Evolutionary conservation across 2,797 vertebrate genomes (phyloP), one percentile per base, ranked within the genome.

Genomic region (Podarcis lilfordi): DNA sequence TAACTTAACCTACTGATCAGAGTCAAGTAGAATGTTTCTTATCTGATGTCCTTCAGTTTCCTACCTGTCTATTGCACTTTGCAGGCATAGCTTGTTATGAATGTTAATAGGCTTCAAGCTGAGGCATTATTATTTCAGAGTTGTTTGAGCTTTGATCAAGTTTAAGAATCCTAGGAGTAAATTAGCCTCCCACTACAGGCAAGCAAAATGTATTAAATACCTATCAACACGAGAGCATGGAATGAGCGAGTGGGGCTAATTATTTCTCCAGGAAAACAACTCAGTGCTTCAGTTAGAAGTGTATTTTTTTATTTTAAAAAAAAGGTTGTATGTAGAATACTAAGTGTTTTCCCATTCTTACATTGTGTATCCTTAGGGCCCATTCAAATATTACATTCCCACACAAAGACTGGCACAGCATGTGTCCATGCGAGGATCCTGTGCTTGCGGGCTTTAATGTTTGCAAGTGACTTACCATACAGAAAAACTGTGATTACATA

Each of bases 1-100:
- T 61, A 84, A 10, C 64, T 84, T 79, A 68, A 85, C 69, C 59
- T 66, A 66, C 68, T 66, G 89, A 69, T 86, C 82, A 43, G 91
- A 90, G 84, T 19, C 55, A 8, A 83, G 89, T 69, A 81, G 37
- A 91, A 84, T 27, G 50, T 27, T 23, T 8, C 77, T 82, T 84
- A 76, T 45, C 61, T 76, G 71, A 86, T 77, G 91, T 85, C 81
- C 90, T 87, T 35, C 40, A 88, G 79, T 82, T 88, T 91, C 92
- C 80, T 74, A 74, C 10, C 61, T 89, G 27, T 85, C 90, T 86
- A 89, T 84, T 82, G 43, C 35, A 37, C 43, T 89, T 50, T 89
- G 55, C 55, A 68, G 27, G 13, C 4, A 1, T 29, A 61, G 25
- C 0, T 10, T 90, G 83, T 66, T 88, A 74, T 64, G 84, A 92